Evolutionary conservation across 2,888 invertebrate genomes (phyloP), one percentile per base, ranked within the genome.

Genomic region (Tyria jacobaeae): DNA sequence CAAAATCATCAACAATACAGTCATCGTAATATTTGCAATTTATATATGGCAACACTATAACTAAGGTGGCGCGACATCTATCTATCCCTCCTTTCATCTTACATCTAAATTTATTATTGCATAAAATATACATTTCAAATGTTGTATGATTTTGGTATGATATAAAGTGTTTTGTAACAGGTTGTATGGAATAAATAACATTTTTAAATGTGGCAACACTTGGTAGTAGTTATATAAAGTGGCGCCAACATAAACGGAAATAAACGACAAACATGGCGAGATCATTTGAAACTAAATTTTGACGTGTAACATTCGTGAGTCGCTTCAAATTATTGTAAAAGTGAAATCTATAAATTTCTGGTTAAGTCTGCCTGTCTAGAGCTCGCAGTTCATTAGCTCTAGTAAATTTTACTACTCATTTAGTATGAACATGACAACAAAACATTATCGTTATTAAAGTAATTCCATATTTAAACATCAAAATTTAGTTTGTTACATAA

Each of bases 61-160:
- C 71, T 62, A 63, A 71, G 67, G 64, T 60, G 39, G n/a, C n/a
- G n/a, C n/a, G n/a, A n/a, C n/a, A n/a, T n/a, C n/a, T n/a, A n/a
- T n/a, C 49, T 57, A 56, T 60, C 35, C 37, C n/a, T 68, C 66
- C 65, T 63, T 65, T 53, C 67, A 60, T 49, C n/a, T 59, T 53
- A 66, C 64, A 70, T 61, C 64, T 68, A 75, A 77, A 74, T 65
- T 76, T 64, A 74, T 77, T 75, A 77, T 75, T 74, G 77, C 75
- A 74, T 75, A 76, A 67, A 76, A 76, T 73, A 75, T 56, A 59
- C 53, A 62, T 64, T 65, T 55, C 59, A 34, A 62, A 67, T 55
- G 62, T 54, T 63, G 59, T 41, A 62, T 76, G 70, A 66, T 76
- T 73, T 73, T 68, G 63, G 68, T 47, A 17, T 37, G 53, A 61